A percentile compares a stretch with the other conserved stretches of the same genome.
These are phyloP conservation scores for Polypedilum pembai DNA, from an alignment of 1,140 invertebrate species.

Conservation along the genomic window DNA sequence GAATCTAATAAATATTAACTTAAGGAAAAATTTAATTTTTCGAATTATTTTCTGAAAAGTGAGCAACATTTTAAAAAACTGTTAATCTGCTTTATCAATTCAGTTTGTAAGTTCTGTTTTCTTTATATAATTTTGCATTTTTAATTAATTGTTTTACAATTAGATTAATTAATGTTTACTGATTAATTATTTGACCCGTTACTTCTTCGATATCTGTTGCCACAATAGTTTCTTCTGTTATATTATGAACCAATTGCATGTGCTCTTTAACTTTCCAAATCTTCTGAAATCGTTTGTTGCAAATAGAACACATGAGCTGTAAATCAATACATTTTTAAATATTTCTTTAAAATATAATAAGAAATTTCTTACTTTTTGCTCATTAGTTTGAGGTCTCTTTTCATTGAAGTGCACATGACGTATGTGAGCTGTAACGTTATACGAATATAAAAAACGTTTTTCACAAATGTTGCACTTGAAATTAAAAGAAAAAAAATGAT, in stretches of 20 bases:
- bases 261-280: slow-evolving; percentile 19
- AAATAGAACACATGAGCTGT: background rate
- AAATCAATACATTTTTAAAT: background rate
- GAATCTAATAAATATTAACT: too few relatives aligned
- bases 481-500: background rate
- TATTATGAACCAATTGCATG: background rate
- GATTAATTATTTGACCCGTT: too few relatives aligned
- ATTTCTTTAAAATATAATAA: too few relatives aligned
- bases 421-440: background rate
- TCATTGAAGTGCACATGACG: background rate
- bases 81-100: too few relatives aligned
- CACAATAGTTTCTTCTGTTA: background rate
- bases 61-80: too few relatives aligned
- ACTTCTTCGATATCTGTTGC: too few relatives aligned
- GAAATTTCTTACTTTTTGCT: background rate
- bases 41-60: too few relatives aligned
- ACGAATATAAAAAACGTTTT: background rate
- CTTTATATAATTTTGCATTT: too few relatives aligned
- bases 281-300: background rate
- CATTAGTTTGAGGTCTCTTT: background rate
- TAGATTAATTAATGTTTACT: too few relatives aligned
- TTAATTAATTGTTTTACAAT: too few relatives aligned
- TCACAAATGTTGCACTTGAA: background rate
- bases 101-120: too few relatives aligned
- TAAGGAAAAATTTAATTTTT: too few relatives aligned